Conservation (phyloP, 2,113 vertebrate genomes). For the Tragelaphus imberbis region DNA sequence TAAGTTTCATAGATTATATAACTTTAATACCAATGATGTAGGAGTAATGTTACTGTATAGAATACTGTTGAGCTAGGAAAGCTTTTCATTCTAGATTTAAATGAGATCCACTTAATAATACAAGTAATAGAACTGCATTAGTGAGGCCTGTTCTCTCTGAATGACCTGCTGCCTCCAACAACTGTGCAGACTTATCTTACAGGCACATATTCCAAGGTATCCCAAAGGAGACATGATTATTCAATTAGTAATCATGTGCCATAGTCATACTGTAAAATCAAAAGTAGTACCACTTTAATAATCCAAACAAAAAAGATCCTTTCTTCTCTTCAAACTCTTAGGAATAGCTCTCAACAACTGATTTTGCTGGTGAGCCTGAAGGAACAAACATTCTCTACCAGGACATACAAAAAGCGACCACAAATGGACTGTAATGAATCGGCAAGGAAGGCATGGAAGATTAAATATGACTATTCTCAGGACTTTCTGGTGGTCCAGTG, state of each 20-base stretch:
- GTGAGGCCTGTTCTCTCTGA: neutral
- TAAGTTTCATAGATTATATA: neutral
- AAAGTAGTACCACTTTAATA: neutral
- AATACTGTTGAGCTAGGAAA: neutral
- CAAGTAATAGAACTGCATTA: neutral
- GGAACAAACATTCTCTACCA: neutral
- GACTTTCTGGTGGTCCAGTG: neutral
- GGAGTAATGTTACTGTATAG: neutral
- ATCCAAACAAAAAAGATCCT: neutral
- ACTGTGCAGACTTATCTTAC: neutral
- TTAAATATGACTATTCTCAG: neutral
- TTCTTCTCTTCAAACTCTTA: neutral
- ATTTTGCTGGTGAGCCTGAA: neutral
- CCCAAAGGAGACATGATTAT: neutral
- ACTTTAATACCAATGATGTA: neutral
- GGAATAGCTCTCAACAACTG: neutral
- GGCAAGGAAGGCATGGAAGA: neutral
- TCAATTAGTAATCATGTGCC: neutral
- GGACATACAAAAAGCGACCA: neutral
- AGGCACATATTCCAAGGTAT: neutral
- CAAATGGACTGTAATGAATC: neutral
- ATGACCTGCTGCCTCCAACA: neutral
- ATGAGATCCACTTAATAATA: neutral
- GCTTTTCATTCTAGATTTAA: conserved; percentile 4
- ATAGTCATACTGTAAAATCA: neutral